Percentiles rank a stretch among this genome's conserved stretches.
These are phyloP conservation scores for Python bivittatus DNA, from an alignment of 2,113 vertebrate genomes.

Conservation along the genomic window DNA sequence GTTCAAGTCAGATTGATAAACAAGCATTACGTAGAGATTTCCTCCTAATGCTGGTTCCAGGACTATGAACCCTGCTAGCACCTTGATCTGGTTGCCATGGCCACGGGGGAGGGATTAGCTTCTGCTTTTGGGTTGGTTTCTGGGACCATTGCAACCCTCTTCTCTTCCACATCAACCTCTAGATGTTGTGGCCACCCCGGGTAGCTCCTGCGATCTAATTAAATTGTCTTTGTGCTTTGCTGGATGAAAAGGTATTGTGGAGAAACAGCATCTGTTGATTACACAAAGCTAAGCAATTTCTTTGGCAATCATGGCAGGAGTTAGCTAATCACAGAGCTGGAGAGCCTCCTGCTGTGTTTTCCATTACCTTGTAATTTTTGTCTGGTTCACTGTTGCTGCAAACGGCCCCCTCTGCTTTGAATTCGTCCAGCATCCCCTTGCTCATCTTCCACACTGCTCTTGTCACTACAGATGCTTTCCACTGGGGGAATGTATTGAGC, in stretches of 20 bases:
- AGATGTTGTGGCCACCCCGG: neutral
- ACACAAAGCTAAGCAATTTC: conserved; percentile 53
- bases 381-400: conserved; percentile 79
- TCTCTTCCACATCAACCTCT: neutral
- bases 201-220: conserved; percentile 51
- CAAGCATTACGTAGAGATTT: neutral
- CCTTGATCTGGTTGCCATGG: neutral
- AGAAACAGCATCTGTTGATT: conserved; percentile 53
- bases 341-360: conserved; percentile 73
- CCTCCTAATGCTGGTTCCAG: neutral
- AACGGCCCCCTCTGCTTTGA: conserved; percentile 76
- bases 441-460: conserved; percentile 72
- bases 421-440: conserved; percentile 71
- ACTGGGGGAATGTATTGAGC: conserved; percentile 77
- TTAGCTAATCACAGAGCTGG: conserved; percentile 76
- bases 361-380: conserved; percentile 85
- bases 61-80: neutral
- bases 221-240: conserved; percentile 52
- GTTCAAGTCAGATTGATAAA: neutral
- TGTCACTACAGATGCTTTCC: conserved; percentile 72
- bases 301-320: conserved; percentile 71
- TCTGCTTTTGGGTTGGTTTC: neutral
- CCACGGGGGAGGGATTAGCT: neutral
- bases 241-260: conserved; percentile 57
- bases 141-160: neutral